Evolutionary conservation across 2,113 vertebrate genomes (phyloP), one percentile per base, ranked within the genome.

Genomic region (Lasiurus cinereus): DNA sequence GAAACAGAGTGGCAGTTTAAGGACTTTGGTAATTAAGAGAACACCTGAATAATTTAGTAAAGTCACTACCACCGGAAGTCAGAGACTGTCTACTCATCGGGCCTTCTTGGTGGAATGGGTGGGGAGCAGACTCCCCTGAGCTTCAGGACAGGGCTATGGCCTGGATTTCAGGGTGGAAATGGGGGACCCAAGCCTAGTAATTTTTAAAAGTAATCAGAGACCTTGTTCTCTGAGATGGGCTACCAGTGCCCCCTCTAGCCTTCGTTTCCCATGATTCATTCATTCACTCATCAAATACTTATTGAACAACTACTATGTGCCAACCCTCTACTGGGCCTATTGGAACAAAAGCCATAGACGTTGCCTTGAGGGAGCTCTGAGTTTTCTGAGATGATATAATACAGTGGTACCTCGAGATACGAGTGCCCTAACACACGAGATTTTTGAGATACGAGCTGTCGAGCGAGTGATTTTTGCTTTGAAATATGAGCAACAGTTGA

Each of bases 21-120:
- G 96, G 5, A 29, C 46, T 93, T 88, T 92, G 73, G 91, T 96
- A 94, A 94, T 94, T 85, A 46, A 90, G 90, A 88, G 97, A 97
- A 93, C 76, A 94, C 67, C 87, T 88, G 77, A 96, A 95, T 86
- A 36, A 95, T 92, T 93, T 91, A 96, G 93, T 66, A 93, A 95
- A 94, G 87, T 70, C 27, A 95, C 91, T 82, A 94, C 95, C 72
- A 96, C 6, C 83, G 85, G 92, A 39, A 84, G 91, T 73, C n/a
- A 87, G 90, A 98, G 94, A 19, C 16, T 36, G 11, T 12, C 21
- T 10, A 19, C 36, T 7, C 67, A 46, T 1, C 14, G 77, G 82
- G 33, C 52, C n/a, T 70, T 56, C 36, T n/a, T 7, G 0, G 22
- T 18, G 7, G 24, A 21, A 2, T 16, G 10, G 14, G 33, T 43